A percentile compares a stretch with the other conserved stretches of the same genome.
Conservation (phyloP, 2,888 invertebrate species). For the Acronicta aceris region DNA sequence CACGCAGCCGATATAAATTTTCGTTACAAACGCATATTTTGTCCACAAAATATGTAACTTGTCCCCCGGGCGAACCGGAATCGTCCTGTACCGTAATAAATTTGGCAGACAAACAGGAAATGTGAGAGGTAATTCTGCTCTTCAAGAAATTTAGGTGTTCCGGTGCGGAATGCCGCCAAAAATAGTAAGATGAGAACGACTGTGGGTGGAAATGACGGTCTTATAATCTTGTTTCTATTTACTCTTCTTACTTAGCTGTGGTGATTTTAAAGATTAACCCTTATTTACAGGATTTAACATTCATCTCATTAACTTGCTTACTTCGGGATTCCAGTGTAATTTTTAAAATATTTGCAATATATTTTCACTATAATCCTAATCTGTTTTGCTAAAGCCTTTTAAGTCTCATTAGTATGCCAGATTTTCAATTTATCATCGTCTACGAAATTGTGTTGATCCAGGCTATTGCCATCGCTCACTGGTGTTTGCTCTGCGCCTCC, state of each 20-base stretch:
- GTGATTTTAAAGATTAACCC: too few species aligned
- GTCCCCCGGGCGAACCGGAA: constrained; percentile 33
- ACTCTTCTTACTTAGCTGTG: background rate
- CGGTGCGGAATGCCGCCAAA: constrained; percentile 28
- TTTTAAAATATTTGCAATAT: too few species aligned
- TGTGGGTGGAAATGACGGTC: constrained; percentile 37
- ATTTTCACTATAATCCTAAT: too few species aligned
- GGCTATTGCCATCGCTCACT: constrained; percentile 9
- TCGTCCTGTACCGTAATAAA: constrained; percentile 55
- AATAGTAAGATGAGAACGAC: constrained; percentile 21
- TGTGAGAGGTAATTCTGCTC: constrained; percentile 43
- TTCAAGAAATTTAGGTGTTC: constrained; percentile 43
- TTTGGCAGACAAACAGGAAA: constrained; percentile 47
- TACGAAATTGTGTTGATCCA: constrained; percentile 25
- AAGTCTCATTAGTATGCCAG: background rate
- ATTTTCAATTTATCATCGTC: constrained; percentile 13
- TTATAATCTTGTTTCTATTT: constrained; percentile 30
- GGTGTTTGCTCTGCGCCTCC: constrained; percentile 32
- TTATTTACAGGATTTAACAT: too few species aligned
- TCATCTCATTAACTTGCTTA: too few species aligned
- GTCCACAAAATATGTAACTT: constrained; percentile 34
- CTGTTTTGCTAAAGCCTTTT: too few species aligned
- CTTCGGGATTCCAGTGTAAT: too few species aligned
- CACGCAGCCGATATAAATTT: constrained; percentile 21
- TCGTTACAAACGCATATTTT: constrained; percentile 32